Percentiles rank a stretch among this genome's conserved stretches.
These are phyloP conservation scores for Ploceus nigricollis DNA, from an alignment of 2,113 vertebrate species.

Conservation along the genomic window DNA sequence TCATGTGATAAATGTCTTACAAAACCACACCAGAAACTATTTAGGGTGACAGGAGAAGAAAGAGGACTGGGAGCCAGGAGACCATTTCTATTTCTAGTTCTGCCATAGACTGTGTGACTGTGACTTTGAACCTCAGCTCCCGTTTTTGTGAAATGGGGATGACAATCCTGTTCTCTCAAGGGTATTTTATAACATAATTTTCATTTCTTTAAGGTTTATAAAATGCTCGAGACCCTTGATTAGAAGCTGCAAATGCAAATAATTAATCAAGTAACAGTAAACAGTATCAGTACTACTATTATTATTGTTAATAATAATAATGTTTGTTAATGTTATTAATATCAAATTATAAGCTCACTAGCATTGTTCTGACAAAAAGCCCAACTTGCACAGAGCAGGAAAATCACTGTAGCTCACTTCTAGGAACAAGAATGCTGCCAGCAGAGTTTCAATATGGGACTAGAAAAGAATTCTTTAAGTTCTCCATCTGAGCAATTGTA, in stretches of 20 bases:
- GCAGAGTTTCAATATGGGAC: neutral
- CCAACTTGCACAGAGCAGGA: neutral
- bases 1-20: slow-evolving; percentile 15
- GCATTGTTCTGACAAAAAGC: neutral
- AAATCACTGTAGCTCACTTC: neutral
- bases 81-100: slow-evolving; percentile 62
- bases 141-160: neutral
- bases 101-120: slow-evolving; percentile 1
- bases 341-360: neutral
- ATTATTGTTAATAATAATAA: neutral
- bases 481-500: slow-evolving; percentile 34
- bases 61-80: slow-evolving; percentile 57
- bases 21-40: slow-evolving; percentile 54
- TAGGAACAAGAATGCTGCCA: neutral
- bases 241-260: neutral
- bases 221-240: neutral
- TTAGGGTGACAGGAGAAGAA: slow-evolving; percentile 47
- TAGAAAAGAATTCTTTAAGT: slow-evolving; percentile 15
- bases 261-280: neutral
- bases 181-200: neutral
- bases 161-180: neutral
- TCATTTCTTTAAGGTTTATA: neutral
- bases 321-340: neutral
- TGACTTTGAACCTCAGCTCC: slow-evolving; percentile 53
- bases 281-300: neutral